Evolutionary conservation across 1,140 invertebrate species (phyloP).

Genomic region (Tetramorium alpestre): DNA sequence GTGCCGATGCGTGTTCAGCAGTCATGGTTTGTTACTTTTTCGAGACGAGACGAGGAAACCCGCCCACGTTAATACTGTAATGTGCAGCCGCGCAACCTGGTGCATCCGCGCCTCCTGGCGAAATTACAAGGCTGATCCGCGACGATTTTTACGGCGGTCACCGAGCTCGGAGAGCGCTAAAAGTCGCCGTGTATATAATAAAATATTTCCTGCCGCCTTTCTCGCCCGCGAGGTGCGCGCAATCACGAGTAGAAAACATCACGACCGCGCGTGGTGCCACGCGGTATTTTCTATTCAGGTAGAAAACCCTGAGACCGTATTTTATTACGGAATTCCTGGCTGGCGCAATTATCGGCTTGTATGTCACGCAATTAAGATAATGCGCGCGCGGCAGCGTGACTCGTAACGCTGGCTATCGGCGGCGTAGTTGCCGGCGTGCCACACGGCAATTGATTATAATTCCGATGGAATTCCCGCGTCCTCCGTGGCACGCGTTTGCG

Average conservation of each 20-base stretch:
- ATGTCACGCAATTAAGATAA: conserved; percentile 37
- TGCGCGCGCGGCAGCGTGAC: conserved; percentile 47
- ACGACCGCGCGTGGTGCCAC: background rate
- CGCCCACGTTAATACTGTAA: conserved; percentile 38
- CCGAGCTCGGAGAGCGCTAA: background rate
- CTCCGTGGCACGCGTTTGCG: background rate
- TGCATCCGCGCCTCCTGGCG: conserved; percentile 11
- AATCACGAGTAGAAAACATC: background rate
- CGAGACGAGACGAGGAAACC: conserved; percentile 49
- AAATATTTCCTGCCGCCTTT: conserved; percentile 16
- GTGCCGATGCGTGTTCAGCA: conserved; percentile 67
- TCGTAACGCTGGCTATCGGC: conserved; percentile 32
- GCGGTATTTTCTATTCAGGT: background rate
- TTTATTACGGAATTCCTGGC: conserved; percentile 11
- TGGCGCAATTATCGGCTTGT: conserved; percentile 17
- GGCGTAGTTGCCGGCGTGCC: conserved; percentile 20
- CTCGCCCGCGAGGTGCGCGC: background rate
- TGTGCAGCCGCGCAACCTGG: background rate
- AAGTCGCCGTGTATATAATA: background rate
- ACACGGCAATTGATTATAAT: conserved; percentile 56
- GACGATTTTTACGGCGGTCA: background rate
- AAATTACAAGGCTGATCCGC: background rate
- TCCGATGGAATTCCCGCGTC: conserved; percentile 61
- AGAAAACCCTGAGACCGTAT: background rate
- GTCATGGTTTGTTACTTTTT: conserved; percentile 58